Percentiles rank a stretch among this genome's conserved stretches.
phyloP scores from a whole-genome alignment of 2,797 vertebrate genomes.

The Lepilemur ruficaudatus region DNA sequence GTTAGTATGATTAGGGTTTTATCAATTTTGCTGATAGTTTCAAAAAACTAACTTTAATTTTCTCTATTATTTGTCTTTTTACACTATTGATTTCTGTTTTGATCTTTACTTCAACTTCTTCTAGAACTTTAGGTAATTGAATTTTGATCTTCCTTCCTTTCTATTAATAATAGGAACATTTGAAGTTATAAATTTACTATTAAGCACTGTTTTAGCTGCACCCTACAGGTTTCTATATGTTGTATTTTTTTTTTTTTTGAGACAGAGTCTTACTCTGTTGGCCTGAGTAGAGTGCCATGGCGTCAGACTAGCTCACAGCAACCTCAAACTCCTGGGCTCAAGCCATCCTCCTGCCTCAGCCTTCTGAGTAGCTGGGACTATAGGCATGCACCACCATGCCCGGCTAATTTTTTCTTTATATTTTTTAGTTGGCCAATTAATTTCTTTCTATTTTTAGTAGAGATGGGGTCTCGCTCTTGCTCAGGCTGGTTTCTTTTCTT shows the following conservation, averaged over 20 bases:
- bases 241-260: neutral
- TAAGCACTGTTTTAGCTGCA: neutral
- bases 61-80: neutral
- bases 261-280: no score
- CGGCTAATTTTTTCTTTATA: no score
- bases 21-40: conserved; percentile 40
- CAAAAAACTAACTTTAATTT: conserved; percentile 26
- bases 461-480: no score
- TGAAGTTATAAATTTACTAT: neutral
- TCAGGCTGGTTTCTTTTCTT: no score
- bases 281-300: no score
- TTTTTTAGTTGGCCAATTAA: no score
- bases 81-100: conserved; percentile 43
- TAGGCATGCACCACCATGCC: no score
- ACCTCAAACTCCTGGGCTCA: no score
- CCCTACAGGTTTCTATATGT: neutral
- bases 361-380: no score
- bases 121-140: neutral
- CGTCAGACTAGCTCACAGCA: no score
- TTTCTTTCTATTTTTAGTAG: no score
- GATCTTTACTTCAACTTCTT: conserved; percentile 18
- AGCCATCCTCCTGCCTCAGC: no score
- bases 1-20: conserved; percentile 5
- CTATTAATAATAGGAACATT: neutral
- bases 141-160: conserved; percentile 45